Conservation (phyloP, 2,888 invertebrate species). For the Leptopterna dolabrata region DNA sequence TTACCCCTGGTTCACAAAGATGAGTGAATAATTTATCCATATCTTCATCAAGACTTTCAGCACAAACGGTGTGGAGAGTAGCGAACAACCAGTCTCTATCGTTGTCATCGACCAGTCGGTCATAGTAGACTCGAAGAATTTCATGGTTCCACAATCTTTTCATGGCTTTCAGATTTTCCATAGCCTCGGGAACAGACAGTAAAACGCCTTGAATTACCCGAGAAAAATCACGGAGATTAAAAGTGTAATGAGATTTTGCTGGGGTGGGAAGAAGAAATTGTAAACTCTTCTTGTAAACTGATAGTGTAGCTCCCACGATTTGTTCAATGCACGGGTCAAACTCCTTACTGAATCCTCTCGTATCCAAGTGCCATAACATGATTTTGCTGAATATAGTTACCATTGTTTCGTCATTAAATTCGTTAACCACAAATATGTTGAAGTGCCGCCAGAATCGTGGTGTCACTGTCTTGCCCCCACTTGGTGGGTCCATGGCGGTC, state of each 20-base stretch:
- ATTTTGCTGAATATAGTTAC: constrained; percentile 89
- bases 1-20: constrained; percentile 67
- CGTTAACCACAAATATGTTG: constrained; percentile 85
- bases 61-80: constrained; percentile 75
- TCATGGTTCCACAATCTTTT: constrained; percentile 96
- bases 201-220: constrained; percentile 92
- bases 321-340: constrained; percentile 93
- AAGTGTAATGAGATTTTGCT: constrained; percentile 92
- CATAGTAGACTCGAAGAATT: constrained; percentile 90
- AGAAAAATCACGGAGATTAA: constrained; percentile 93
- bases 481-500: constrained; percentile 86
- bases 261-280: constrained; percentile 90
- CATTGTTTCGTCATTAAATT: constrained; percentile 88
- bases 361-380: constrained; percentile 94
- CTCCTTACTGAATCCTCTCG: constrained; percentile 94
- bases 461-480: constrained; percentile 85
- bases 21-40: constrained; percentile 79
- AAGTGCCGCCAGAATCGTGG: constrained; percentile 89
- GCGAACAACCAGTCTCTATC: constrained; percentile 86
- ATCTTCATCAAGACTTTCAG: constrained; percentile 73
- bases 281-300: constrained; percentile 86
- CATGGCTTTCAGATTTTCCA: constrained; percentile 85
- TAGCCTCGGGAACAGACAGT: constrained; percentile 91
- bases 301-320: constrained; percentile 86
- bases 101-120: constrained; percentile 86